Conservation (phyloP, 2,797 vertebrate species). For the Pangasius djambal region DNA sequence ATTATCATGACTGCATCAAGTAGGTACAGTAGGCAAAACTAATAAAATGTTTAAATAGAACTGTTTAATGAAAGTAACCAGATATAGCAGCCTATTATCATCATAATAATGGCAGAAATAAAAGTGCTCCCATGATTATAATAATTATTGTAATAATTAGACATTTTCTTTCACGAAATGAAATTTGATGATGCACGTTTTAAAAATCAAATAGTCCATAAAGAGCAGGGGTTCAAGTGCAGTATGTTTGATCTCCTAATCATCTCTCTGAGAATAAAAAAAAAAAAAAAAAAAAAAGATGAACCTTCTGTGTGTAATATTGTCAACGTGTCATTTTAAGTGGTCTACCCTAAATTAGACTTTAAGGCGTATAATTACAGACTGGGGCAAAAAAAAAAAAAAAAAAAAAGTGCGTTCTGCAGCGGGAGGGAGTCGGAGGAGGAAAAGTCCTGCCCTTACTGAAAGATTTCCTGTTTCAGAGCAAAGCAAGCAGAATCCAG, state of each 20-base stretch:
- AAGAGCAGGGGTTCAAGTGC: not conserved
- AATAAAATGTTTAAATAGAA: not conserved
- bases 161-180: not conserved
- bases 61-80: not conserved
- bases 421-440: constrained; percentile 50
- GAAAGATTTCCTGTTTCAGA: constrained; percentile 60
- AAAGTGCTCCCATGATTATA: not conserved
- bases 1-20: not conserved
- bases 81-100: not conserved
- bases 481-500: constrained; percentile 40
- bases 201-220: not conserved
- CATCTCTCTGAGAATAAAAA: not conserved
- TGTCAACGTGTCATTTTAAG: constrained; percentile 53
- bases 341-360: constrained; percentile 44
- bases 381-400: constrained; percentile 1
- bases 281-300: not conserved
- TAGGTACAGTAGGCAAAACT: not conserved
- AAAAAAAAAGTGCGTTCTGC: constrained; percentile 1
- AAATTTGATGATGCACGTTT: not conserved
- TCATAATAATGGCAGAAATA: not conserved
- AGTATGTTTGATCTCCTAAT: not conserved
- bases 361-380: constrained; percentile 52
- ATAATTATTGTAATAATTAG: not conserved
- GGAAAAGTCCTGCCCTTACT: constrained; percentile 61
- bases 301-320: constrained; percentile 3